Evolutionary conservation across 1,140 invertebrate genomes (phyloP).

Genomic region (Phenacoccus solenopsis): DNA sequence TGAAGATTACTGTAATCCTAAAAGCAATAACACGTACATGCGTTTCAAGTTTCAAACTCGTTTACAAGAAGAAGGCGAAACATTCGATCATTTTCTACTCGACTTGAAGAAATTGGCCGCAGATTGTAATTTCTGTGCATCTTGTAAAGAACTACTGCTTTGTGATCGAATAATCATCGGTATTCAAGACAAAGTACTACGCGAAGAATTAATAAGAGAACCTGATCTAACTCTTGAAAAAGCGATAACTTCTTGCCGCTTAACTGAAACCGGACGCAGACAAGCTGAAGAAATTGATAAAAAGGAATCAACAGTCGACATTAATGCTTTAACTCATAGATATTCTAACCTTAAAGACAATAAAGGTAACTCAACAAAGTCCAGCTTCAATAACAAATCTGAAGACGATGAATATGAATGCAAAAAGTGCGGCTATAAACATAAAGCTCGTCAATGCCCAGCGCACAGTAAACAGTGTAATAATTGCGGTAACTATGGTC

Average conservation of each 20-base stretch:
- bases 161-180: constrained; percentile 7
- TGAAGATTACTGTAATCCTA: constrained; percentile 29
- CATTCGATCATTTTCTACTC: constrained; percentile 28
- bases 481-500: constrained; percentile 23
- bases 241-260: background rate
- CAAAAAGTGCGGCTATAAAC: constrained; percentile 19
- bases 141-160: background rate
- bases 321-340: background rate
- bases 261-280: background rate
- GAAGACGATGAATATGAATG: constrained; percentile 4
- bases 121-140: constrained; percentile 1
- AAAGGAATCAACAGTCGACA: background rate
- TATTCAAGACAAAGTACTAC: background rate
- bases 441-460: constrained; percentile 10
- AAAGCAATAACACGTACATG: constrained; percentile 28
- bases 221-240: constrained; percentile 3
- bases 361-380: background rate
- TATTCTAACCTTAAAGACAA: background rate
- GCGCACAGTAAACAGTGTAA: constrained; percentile 24
- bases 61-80: constrained; percentile 26
- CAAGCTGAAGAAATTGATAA: background rate
- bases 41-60: constrained; percentile 28
- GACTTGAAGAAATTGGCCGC: constrained; percentile 14
- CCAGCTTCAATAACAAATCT: background rate
- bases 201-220: constrained; percentile 10